Conservation (phyloP, 1,140 invertebrate genomes). For the Trachymyrmex cornetzi region DNA sequence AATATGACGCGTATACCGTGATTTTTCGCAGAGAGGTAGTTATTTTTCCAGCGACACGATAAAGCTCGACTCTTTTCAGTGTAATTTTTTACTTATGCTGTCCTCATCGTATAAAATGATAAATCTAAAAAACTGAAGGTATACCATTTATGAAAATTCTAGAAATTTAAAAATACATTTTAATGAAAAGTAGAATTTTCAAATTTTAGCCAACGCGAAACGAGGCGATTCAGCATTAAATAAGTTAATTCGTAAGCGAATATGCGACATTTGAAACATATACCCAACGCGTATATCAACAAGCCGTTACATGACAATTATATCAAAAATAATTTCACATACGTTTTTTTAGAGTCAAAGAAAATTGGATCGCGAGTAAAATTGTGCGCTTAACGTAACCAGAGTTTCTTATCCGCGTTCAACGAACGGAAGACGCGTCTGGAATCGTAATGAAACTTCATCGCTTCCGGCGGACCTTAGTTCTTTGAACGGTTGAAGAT, state of each 20-base stretch:
- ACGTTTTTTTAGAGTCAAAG: conserved; percentile 15
- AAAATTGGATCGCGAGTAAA: conserved; percentile 31
- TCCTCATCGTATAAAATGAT: neutral
- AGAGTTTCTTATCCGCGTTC: conserved; percentile 33
- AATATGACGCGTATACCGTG: conserved; percentile 32
- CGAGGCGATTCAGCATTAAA: neutral
- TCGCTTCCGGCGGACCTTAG: conserved; percentile 35
- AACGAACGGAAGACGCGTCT: conserved; percentile 20
- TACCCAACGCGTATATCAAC: neutral
- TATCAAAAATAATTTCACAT: neutral
- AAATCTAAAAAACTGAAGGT: neutral
- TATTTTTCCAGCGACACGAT: neutral
- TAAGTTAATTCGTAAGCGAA: neutral
- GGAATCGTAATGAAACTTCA: conserved; percentile 55
- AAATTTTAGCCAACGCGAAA: neutral
- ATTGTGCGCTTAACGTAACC: conserved; percentile 49
- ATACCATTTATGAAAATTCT: neutral
- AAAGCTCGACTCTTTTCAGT: neutral
- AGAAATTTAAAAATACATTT: conserved; percentile 3
- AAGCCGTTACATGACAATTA: neutral
- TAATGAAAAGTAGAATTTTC: neutral
- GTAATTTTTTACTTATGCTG: neutral
- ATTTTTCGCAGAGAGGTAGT: conserved; percentile 7
- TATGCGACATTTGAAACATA: neutral
- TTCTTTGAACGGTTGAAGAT: conserved; percentile 42